These are phyloP conservation scores for Coptotermes formosanus DNA, from an alignment of 1,140 invertebrate genomes.

Conservation along the genomic window DNA sequence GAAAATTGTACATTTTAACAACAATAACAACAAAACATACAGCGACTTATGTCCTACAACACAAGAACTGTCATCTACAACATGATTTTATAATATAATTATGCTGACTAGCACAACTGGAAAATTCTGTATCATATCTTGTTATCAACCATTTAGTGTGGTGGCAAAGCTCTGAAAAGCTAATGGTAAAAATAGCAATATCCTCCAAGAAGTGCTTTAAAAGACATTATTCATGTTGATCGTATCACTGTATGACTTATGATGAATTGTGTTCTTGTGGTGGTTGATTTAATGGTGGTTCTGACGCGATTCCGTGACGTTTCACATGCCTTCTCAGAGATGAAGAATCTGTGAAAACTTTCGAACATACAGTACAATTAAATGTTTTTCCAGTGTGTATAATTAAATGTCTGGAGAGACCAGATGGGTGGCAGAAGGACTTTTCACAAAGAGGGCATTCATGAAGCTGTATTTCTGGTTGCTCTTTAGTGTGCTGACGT, in stretches of 20 bases:
- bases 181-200: background rate
- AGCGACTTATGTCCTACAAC: too few species aligned
- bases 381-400: constrained; percentile 66
- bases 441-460: constrained; percentile 67
- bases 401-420: constrained; percentile 67
- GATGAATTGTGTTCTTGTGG: background rate
- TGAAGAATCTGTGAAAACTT: constrained; percentile 69
- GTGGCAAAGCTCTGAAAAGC: background rate
- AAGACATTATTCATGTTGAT: background rate
- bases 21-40: too few species aligned
- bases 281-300: constrained; percentile 8
- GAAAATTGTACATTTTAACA: too few species aligned
- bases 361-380: constrained; percentile 63
- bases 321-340: constrained; percentile 60
- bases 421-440: constrained; percentile 65
- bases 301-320: background rate
- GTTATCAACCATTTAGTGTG: background rate
- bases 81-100: too few species aligned
- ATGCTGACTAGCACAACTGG: too few species aligned
- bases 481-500: constrained; percentile 57
- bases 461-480: constrained; percentile 59
- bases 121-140: background rate
- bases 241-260: background rate
- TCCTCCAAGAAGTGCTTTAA: background rate
- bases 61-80: too few species aligned